Evolutionary conservation across 2,888 invertebrate species (phyloP), one percentile per base, ranked within the genome.

Genomic region (Dicycla oo): DNA sequence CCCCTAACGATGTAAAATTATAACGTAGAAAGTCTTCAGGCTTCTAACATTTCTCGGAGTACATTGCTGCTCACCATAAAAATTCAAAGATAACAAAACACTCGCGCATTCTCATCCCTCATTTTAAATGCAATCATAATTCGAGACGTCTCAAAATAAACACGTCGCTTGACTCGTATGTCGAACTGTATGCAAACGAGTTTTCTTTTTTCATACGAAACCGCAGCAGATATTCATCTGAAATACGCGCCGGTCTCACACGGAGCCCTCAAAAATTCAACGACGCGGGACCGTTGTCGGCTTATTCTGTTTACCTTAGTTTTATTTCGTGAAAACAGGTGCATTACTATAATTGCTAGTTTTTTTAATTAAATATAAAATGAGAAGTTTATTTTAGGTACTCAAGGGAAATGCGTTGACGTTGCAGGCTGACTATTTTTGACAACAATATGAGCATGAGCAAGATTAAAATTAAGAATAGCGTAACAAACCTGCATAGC

Each of bases 201-300:
- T 85, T 87, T 86, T 91, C 88, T 92, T 94, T 94, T 93, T 93
- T 89, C 88, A 84, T 85, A 88, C 90, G 88, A 89, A 92, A 88
- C 88, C 86, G 87, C 86, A 87, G 89, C 90, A 90, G 89, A 90
- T 91, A 93, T 93, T 92, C 92, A 93, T 91, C 90, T 91, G 86
- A 92, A 93, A 93, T 91, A 91, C 90, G 90, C 91, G 87, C 87
- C 84, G 84, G 91, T 88, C 91, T 92, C 93, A 92, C 89, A 92
- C 89, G 91, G 87, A 87, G 89, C 91, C 79, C 93, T 94, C 94
- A 93, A 94, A 94, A 93, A 94, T 94, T 93, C 94, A 93, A 90
- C 93, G 91, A 91, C 86, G 87, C 88, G 88, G 86, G 84, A 83
- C 86, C 73, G 82, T 78, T 78, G 84, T 83, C 65, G 82, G 71